Conservation (phyloP, 1,140 invertebrate species). For the Drosophila micromelanica region DNA sequence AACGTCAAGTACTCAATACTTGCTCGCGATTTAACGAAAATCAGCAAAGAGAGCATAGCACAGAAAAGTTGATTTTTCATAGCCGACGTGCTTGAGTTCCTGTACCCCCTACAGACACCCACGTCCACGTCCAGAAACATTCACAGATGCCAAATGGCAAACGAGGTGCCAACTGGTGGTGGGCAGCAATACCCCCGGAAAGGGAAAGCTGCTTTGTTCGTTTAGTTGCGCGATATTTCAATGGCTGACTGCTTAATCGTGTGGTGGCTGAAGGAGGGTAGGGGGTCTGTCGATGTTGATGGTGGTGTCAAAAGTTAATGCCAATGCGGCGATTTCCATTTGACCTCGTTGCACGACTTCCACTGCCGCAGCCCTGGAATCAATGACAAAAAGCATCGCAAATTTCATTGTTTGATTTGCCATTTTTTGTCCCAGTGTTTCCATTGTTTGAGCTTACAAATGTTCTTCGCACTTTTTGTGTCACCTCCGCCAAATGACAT, state of each 20-base stretch:
- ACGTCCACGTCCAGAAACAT: not conserved
- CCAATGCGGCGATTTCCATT: conserved; percentile 80
- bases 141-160: conserved; percentile 49
- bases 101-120: not conserved
- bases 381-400: conserved; percentile 60
- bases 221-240: conserved; percentile 77
- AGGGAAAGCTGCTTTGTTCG: conserved; percentile 60
- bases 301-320: conserved; percentile 80
- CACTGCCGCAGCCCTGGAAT: conserved; percentile 28
- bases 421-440: not conserved
- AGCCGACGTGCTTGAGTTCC: conserved; percentile 33
- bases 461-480: conserved; percentile 63
- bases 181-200: conserved; percentile 21
- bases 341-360: conserved; percentile 74
- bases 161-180: conserved; percentile 43
- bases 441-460: conserved; percentile 67
- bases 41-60: conserved; percentile 30
- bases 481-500: conserved; percentile 71
- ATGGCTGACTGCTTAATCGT: conserved; percentile 78
- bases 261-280: conserved; percentile 37
- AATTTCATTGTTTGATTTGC: conserved; percentile 59
- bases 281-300: conserved; percentile 10
- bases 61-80: conserved; percentile 48
- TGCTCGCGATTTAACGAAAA: conserved; percentile 64
- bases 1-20: conserved; percentile 54